Evolutionary conservation across 2,888 invertebrate species (phyloP), one percentile per base, ranked within the genome.

Genomic region (Luffia ferchaultella): DNA sequence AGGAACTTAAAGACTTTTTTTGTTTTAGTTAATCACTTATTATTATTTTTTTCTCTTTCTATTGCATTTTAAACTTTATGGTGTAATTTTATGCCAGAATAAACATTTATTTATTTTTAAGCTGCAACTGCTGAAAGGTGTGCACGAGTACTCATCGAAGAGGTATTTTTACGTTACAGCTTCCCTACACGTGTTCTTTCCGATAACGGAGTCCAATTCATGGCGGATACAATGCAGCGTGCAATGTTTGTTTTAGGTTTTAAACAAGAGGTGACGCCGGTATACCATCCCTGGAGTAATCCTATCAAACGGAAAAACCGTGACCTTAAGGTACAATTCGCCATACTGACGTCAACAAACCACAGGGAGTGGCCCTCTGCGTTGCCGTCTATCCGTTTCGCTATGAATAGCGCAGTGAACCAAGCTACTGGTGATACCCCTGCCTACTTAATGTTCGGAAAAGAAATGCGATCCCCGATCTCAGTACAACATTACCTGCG

Each of bases 141-240:
- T 45, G 63, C 64, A 0, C 46, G 40, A 0, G 56, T 50, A 0
- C 50, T 73, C 0, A 42, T 71, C 0, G 53, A 67, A 20, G 67
- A 70, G 51, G 52, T 68, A 0, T 61, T 72, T n/a, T 42, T 70
- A 2, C 53, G 68, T 16, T 70, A 61, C 53, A 69, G 68, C 0
- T 18, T 61, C 2, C 65, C 64, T 0, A 42, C 70, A 0, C 48
- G 64, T 15, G n/a, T 72, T 0, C 57, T 65, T 2, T 62, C 60
- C 15, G 68, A 73, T 42, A 73, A 72, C 16, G 70, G 70, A 0
- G 50, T 58, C 0, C 69, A 70, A 43, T 68, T 70, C 50, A 57
- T 70, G 0, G 60, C 61, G 1, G 58, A 54, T 0, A 54, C 68
- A 1, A 67, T 70, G 64, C 70, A 70, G 46, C 55, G 68, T 45